Evolutionary conservation across 2,888 invertebrate species (phyloP).

Genomic region (Argyresthia goedartella): DNA sequence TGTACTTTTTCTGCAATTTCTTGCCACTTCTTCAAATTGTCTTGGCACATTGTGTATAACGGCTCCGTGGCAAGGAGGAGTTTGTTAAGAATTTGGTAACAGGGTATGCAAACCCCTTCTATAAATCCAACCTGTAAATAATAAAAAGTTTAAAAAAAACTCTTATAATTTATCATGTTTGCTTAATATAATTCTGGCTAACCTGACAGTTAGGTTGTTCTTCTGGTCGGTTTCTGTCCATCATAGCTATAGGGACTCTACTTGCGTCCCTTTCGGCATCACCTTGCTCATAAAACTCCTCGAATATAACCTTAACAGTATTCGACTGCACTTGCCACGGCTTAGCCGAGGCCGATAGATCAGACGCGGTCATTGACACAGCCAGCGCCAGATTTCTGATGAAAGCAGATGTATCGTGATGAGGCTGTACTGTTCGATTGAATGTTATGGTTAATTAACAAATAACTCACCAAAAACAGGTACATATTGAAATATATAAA

Average conservation of each 20-base stretch:
- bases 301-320: slow-evolving; percentile 85
- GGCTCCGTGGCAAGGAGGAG: slow-evolving; percentile 80
- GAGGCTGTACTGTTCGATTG: not conserved
- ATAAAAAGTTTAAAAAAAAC: not conserved
- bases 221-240: slow-evolving; percentile 80
- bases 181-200: slow-evolving; percentile 7
- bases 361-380: slow-evolving; percentile 86
- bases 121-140: slow-evolving; percentile 79
- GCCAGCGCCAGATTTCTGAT: slow-evolving; percentile 76
- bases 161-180: not conserved
- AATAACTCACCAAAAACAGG: too few relatives aligned
- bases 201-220: slow-evolving; percentile 84
- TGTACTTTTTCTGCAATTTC: too few relatives aligned
- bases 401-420: slow-evolving; percentile 16
- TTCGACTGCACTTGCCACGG: slow-evolving; percentile 86
- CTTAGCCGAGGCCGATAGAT: slow-evolving; percentile 86
- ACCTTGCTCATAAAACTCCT: slow-evolving; percentile 85
- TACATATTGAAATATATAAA: too few relatives aligned
- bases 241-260: slow-evolving; percentile 82
- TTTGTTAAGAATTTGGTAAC: slow-evolving; percentile 76
- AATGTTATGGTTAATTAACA: too few relatives aligned
- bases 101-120: slow-evolving; percentile 84
- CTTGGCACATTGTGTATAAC: slow-evolving; percentile 75
- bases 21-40: slow-evolving; percentile 56
- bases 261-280: slow-evolving; percentile 79